Evolutionary conservation across 1,140 invertebrate genomes (phyloP).

Genomic region (Papilio dardanus): DNA sequence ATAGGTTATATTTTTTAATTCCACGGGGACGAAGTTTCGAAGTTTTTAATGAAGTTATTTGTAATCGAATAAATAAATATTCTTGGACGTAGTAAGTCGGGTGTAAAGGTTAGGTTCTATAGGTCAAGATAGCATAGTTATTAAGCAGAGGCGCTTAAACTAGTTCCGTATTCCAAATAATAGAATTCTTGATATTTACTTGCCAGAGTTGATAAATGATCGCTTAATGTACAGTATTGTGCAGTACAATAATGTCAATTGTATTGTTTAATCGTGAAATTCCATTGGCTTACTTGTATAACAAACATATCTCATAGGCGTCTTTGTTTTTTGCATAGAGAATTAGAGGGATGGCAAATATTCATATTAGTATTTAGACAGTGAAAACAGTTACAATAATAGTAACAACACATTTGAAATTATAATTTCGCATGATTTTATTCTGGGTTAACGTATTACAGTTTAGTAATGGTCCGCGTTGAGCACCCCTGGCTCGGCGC

Average conservation of each 20-base stretch:
- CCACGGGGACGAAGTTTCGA: no score
- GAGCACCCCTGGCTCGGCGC: not conserved
- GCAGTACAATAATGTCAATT: not conserved
- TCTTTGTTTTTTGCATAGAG: no score
- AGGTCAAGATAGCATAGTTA: not conserved
- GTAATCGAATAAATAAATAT: constrained; percentile 1
- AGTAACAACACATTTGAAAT: no score
- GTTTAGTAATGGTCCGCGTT: not conserved
- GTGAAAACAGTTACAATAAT: not conserved
- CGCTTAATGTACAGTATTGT: no score
- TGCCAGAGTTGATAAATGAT: no score
- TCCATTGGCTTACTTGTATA: no score
- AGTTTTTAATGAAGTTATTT: no score
- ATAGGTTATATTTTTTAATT: no score
- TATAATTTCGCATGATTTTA: not conserved
- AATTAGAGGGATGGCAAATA: not conserved
- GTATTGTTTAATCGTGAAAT: not conserved
- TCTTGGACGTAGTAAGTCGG: not conserved
- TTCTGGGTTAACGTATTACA: not conserved
- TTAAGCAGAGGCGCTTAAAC: not conserved
- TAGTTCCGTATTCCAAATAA: no score
- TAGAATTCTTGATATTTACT: no score
- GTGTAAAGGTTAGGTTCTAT: not conserved
- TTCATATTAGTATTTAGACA: not conserved
- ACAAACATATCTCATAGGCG: no score